Base-by-base conservation (phyloP, 1,140 invertebrate species). In the Lordiphosa stackelbergi region DNA sequence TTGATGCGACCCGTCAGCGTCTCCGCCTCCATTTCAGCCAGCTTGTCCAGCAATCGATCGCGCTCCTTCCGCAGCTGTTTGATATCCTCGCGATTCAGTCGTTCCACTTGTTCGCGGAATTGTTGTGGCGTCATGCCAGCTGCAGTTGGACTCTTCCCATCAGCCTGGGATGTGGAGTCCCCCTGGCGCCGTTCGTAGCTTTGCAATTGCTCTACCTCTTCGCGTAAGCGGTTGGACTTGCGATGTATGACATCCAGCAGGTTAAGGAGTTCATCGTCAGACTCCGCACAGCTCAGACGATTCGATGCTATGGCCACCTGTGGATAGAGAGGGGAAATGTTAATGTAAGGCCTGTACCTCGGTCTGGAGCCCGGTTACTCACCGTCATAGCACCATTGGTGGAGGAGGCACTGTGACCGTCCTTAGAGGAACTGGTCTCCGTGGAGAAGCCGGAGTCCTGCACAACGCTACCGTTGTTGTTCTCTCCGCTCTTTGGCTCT, bases 401-500 rank as follows among this genome's bases (percentile, higher is more conserved):
- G 54, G 86, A 87, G 58, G 85, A 85, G 65, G 68, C 85, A 72
- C 92, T 93, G 79, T 92, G 91, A 35, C 91, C 92, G 77, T 95
- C 93, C 85, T 94, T 94, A 57, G 91, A 91, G 63, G 93, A 94
- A 11, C 91, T 93, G 8, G 93, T 94, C 85, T 95, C 94, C 41
- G 94, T 95, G 86, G 94, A 95, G 88, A 95, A 95, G 28, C 94
- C 94, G 9, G 93, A 95, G 86, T 95, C 94, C 85, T 95, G 94
- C 7, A 95, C 93, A 42, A 93, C 91, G 57, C 88, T 92, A 49
- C 92, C 92, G 70, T 85, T 86, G 62, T 86, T 86, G 63, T 86
- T 86, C 90, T 90, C 58, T 86, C 88, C 81, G 84, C 87, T 66
- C 81, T 88, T 89, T 73, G 87, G 88, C 62, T 87, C 88, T 73